phyloP scores from a whole-genome alignment of 2,113 vertebrate species.

The Miniopterus natalensis region DNA sequence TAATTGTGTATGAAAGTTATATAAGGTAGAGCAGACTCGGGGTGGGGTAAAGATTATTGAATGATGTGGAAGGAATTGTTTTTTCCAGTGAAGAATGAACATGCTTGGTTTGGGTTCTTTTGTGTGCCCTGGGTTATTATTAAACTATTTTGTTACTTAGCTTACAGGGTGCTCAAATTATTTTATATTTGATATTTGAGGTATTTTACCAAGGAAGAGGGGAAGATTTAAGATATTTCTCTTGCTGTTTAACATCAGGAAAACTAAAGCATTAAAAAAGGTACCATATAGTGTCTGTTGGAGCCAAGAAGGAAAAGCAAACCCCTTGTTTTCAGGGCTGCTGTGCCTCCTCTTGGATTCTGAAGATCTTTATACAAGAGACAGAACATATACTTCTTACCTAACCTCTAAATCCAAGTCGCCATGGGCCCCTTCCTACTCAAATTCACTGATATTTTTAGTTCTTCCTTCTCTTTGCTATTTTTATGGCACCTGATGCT shows the following conservation, averaged over 20 bases:
- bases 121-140: conserved; percentile 2
- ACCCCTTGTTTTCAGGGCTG: background rate
- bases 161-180: background rate
- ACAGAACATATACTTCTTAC: background rate
- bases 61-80: background rate
- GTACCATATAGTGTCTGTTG: background rate
- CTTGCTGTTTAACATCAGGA: background rate
- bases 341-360: background rate
- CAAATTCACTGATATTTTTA: background rate
- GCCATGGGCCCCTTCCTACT: background rate
- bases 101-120: background rate
- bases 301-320: background rate
- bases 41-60: background rate
- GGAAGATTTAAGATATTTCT: conserved; percentile 1
- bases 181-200: conserved; percentile 41
- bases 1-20: background rate
- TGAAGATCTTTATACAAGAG: background rate
- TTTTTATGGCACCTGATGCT: background rate
- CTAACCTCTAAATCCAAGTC: background rate
- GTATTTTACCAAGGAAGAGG: background rate
- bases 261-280: background rate
- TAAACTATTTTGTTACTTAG: background rate
- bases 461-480: background rate
- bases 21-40: background rate
- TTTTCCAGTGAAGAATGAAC: background rate